phyloP scores from a whole-genome alignment of 2,113 vertebrate species.

The Pseudopipra pipra region DNA sequence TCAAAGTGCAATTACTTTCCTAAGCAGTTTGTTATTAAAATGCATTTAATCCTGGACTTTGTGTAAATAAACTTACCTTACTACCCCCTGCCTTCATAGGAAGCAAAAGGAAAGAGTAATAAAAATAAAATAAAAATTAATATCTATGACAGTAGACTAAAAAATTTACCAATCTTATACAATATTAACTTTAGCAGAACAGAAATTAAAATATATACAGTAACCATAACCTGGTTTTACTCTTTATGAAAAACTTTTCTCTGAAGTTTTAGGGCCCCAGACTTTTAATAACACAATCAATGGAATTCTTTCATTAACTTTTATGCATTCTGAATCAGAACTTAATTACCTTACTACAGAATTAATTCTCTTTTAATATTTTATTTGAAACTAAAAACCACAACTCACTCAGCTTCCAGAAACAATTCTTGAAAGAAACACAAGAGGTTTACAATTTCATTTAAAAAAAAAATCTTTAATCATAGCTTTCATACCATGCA shows the following conservation, averaged over 20 bases:
- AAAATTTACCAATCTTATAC: not conserved
- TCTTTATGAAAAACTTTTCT: not conserved
- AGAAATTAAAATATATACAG: not conserved
- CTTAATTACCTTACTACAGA: not conserved
- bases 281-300: not conserved
- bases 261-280: not conserved
- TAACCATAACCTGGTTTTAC: not conserved
- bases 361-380: not conserved
- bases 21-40: not conserved
- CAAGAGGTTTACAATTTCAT: not conserved
- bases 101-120: conserved; percentile 75
- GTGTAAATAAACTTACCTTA: conserved; percentile 86
- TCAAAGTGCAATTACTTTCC: not conserved
- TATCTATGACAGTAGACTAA: not conserved
- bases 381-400: not conserved
- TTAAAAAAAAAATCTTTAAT: not conserved
- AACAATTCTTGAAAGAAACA: not conserved
- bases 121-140: conserved; percentile 73
- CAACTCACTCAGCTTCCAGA: not conserved
- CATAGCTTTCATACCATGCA: not conserved
- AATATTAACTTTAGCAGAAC: not conserved
- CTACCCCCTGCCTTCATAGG: conserved; percentile 92
- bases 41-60: not conserved
- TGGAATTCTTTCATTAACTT: not conserved
- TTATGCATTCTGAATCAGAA: not conserved